phyloP scores from a whole-genome alignment of 1,140 invertebrate genomes.

The Drosophila ercepeae region DNA sequence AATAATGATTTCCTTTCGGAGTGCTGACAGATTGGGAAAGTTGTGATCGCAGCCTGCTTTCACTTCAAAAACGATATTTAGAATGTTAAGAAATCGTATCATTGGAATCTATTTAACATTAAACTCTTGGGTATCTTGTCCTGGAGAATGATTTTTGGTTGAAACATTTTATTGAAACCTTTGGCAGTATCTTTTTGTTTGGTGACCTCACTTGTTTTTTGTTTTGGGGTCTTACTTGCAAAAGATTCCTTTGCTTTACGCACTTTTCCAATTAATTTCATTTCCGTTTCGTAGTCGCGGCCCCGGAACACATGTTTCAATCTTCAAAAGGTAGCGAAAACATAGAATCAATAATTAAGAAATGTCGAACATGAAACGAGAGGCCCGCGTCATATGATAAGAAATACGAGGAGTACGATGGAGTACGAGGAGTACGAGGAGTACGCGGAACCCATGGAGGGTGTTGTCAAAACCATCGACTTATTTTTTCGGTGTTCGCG shows the following conservation, averaged over 20 bases:
- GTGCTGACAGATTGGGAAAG: background rate
- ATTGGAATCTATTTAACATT: background rate
- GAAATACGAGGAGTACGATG: background rate
- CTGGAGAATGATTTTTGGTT: too few relatives aligned
- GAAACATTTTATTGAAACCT: background rate
- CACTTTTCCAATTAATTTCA: conserved; percentile 82
- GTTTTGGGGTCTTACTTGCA: conserved; percentile 85
- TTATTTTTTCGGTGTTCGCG: conserved; percentile 65
- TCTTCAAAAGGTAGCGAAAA: conserved; percentile 82
- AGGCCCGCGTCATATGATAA: conserved; percentile 64
- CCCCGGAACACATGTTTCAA: conserved; percentile 70
- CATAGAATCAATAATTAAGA: conserved; percentile 82
- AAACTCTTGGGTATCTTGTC: background rate
- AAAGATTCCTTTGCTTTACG: conserved; percentile 42
- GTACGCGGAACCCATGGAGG: conserved; percentile 1
- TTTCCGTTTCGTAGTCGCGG: conserved; percentile 64
- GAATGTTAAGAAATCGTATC: background rate
- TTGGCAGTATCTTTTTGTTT: background rate
- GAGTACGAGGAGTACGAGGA: background rate
- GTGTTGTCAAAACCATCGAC: conserved; percentile 23
- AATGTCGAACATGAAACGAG: conserved; percentile 78
- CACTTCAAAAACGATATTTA: background rate
- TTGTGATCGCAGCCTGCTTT: background rate
- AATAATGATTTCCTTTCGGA: background rate
- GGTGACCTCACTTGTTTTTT: conserved; percentile 84